Base-by-base conservation (phyloP, 2,888 invertebrate genomes). In the Macropis europaea region DNA sequence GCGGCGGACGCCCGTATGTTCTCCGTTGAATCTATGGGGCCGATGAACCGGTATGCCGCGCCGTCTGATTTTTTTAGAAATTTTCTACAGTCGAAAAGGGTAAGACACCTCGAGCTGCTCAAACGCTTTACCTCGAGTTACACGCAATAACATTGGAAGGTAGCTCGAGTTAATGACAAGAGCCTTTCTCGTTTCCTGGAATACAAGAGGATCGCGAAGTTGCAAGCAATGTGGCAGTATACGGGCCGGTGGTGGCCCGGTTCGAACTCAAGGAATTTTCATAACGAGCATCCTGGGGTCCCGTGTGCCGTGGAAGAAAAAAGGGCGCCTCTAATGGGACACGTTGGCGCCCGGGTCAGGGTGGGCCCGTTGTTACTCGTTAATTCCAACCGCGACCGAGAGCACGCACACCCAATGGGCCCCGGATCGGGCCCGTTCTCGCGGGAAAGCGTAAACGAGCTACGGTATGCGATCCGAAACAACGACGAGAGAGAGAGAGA, bases 271-370 rank as follows among this genome's bases (percentile, higher is more conserved):
- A 38, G 75, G 74, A 66, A 73, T 73, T 73, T 73, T 73, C 73
- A 60, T 66, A 73, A 73, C 64, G 72, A 72, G 72, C 72, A 48
- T 7, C 56, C 69, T n/a, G n/a, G 34, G 43, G 40, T 19, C 40
- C 13, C 11, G 36, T 15, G 30, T 40, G 60, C 24, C 38, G 42
- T 30, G 48, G 43, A 30, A 64, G 68, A 62, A 61, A 62, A n/a
- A 74, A 67, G 62, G 59, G 60, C 56, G 62, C 34, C 72, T 81
- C 73, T 86, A 86, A 86, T 86, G 86, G 84, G 86, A 82, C 81
- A 82, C 76, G 76, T 82, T 77, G 83, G 81, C 81, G 84, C 79
- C 81, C 80, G 66, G 76, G 73, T 77, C 76, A 76, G 78, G 82
- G 77, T 80, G 77, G 81, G 73, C 78, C 63, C 68, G 82, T 81